Conservation (phyloP, 1,140 invertebrate genomes). For the Neoseiulus cucumeris region DNA sequence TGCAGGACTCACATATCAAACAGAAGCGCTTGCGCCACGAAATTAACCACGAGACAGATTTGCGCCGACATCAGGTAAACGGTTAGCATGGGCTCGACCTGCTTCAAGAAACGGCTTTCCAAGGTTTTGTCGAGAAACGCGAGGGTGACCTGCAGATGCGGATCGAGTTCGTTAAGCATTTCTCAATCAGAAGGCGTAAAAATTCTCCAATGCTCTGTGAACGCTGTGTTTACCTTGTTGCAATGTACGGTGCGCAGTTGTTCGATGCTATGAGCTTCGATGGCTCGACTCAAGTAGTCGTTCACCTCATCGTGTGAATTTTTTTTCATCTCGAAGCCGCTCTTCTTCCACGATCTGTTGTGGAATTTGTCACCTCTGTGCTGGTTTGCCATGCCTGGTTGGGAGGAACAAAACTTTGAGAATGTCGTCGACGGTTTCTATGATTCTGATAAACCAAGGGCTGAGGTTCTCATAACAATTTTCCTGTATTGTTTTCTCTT, state of each 20-base stretch:
- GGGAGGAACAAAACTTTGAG: background rate
- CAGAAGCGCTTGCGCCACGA: background rate
- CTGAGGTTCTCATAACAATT: no score
- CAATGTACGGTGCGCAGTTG: conserved; percentile 62
- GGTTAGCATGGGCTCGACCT: background rate
- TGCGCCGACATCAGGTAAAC: conserved; percentile 3
- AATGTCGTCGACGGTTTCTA: no score
- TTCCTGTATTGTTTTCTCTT: no score
- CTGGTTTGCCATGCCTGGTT: conserved; percentile 4
- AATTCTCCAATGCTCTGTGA: background rate
- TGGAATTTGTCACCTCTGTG: background rate
- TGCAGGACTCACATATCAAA: conserved; percentile 1
- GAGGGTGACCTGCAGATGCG: background rate
- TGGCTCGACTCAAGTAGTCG: conserved; percentile 76
- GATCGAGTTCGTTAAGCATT: background rate
- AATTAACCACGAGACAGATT: conserved; percentile 8
- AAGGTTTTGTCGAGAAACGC: background rate
- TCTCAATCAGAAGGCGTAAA: background rate
- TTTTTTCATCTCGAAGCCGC: conserved; percentile 20
- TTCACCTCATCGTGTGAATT: conserved; percentile 76
- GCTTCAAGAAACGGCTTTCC: background rate
- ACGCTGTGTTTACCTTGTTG: conserved; percentile 22
- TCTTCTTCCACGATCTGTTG: conserved; percentile 3
- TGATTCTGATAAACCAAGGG: no score
- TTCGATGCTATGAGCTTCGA: conserved; percentile 81